Percentiles rank a stretch among this genome's conserved stretches.
phyloP scores from a whole-genome alignment of 1,140 invertebrate species.

The Dufourea novaeangliae region DNA sequence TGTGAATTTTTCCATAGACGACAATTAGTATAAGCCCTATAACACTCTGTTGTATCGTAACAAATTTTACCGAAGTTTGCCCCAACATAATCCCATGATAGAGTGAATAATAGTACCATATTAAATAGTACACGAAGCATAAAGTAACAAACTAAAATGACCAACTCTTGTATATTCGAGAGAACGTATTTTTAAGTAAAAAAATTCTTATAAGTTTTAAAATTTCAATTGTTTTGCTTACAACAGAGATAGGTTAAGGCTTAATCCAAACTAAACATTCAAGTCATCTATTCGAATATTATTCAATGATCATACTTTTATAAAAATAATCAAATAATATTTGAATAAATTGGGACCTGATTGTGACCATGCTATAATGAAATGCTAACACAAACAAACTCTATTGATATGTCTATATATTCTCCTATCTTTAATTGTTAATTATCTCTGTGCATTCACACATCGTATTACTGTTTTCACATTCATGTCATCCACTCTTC shows the following conservation, averaged over 20 bases:
- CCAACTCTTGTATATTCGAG: not conserved
- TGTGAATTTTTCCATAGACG: not conserved
- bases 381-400: conserved; percentile 6
- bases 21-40: conserved; percentile 11
- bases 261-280: conserved; percentile 12
- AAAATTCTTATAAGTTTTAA: not conserved
- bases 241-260: conserved; percentile 32
- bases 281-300: conserved; percentile 18
- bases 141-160: conserved; percentile 9
- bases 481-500: conserved; percentile 23
- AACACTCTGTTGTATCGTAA: conserved; percentile 40
- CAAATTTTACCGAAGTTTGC: conserved; percentile 46
- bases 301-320: not conserved
- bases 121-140: not conserved
- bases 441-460: conserved; percentile 22
- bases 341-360: conserved; percentile 6
- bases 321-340: conserved; percentile 30
- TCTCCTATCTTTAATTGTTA: not conserved
- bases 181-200: conserved; percentile 23
- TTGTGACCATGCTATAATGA: not conserved
- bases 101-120: not conserved
- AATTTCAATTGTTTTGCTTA: not conserved
- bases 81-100: conserved; percentile 42
- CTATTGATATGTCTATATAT: not conserved
- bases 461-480: not conserved